Percentiles rank a stretch among this genome's conserved stretches.
These are phyloP conservation scores for Caradrina clavipalpis DNA, from an alignment of 2,888 invertebrate species.

Conservation along the genomic window DNA sequence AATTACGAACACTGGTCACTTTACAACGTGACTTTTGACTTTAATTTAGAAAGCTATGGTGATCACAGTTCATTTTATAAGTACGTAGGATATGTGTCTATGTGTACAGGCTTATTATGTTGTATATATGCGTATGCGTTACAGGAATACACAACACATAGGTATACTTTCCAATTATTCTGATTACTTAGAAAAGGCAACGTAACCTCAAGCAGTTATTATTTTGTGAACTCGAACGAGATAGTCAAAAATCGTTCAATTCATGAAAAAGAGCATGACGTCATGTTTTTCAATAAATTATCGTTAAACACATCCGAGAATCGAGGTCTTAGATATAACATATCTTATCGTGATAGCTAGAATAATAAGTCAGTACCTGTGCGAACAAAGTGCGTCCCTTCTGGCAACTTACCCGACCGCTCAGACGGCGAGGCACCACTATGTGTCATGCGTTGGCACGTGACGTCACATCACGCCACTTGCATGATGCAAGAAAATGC, in stretches of 20 bases:
- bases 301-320: constrained; percentile 39
- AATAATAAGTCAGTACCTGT: constrained; percentile 12
- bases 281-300: constrained; percentile 22
- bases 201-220: neutral
- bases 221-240: neutral
- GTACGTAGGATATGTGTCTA: too few species aligned
- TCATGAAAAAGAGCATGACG: constrained; percentile 17
- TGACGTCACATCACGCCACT: constrained; percentile 50
- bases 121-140: too few species aligned
- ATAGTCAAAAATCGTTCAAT: neutral
- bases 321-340: constrained; percentile 30
- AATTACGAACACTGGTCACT: too few species aligned
- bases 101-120: too few species aligned
- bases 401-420: neutral
- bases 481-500: constrained; percentile 40
- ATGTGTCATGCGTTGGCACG: constrained; percentile 36
- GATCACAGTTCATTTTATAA: too few species aligned
- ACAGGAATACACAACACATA: too few species aligned
- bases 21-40: too few species aligned
- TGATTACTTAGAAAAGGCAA: neutral
- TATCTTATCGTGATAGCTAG: constrained; percentile 40
- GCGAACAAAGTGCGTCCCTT: neutral
- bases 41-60: too few species aligned
- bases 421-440: constrained; percentile 47
- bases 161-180: neutral